Evolutionary conservation across 1,140 invertebrate species (phyloP).

Genomic region (Pachypeltis micranthus): DNA sequence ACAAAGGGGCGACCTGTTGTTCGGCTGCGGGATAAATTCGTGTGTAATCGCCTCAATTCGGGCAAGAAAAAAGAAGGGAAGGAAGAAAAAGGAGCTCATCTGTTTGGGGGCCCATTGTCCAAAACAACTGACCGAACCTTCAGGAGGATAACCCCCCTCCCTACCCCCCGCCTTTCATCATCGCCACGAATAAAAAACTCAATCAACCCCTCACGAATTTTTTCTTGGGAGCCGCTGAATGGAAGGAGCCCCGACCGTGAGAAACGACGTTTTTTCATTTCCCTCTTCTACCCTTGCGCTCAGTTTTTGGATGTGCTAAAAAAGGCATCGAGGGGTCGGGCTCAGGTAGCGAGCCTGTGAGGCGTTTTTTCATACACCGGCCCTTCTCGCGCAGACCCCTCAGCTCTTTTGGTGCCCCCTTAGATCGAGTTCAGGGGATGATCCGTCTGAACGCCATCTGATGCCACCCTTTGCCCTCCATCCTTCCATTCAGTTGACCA

Average conservation of each 20-base stretch:
- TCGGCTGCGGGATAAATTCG: slow-evolving; percentile 5
- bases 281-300: neutral
- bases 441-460: slow-evolving; percentile 14
- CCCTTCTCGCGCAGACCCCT: too few relatives aligned
- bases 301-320: slow-evolving; percentile 16
- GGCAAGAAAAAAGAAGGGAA: neutral
- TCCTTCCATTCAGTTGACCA: slow-evolving; percentile 11
- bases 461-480: slow-evolving; percentile 14
- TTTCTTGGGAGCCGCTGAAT: neutral
- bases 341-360: neutral
- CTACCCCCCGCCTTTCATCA: too few relatives aligned
- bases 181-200: slow-evolving; percentile 12
- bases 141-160: neutral
- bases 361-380: neutral
- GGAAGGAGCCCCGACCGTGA: neutral
- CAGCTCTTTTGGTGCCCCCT: too few relatives aligned
- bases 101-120: slow-evolving; percentile 7
- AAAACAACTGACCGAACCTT: slow-evolving; percentile 15
- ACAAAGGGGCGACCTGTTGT: neutral
- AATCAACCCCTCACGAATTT: slow-evolving; percentile 2
- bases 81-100: slow-evolving; percentile 2
- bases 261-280: slow-evolving; percentile 7
- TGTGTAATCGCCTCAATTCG: slow-evolving; percentile 4
- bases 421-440: slow-evolving; percentile 1
- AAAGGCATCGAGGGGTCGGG: slow-evolving; percentile 7